A percentile compares a stretch with the other conserved stretches of the same genome.
Evolutionary conservation across 2,797 vertebrate species (phyloP).

Genomic region (Spinus pinus): DNA sequence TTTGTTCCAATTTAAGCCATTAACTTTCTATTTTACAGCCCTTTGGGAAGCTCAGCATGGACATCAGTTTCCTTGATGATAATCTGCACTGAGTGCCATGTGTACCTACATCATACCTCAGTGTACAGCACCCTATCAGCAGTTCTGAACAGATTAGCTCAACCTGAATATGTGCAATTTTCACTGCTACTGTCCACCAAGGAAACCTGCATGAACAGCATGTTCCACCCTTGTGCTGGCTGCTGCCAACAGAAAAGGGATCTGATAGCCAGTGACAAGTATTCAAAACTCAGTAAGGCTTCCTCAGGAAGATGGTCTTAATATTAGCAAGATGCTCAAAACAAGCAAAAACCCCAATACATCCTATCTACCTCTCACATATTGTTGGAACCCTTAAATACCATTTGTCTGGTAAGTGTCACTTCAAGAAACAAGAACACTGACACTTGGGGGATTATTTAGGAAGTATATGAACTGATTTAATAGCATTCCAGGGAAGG

Average conservation of each 20-base stretch:
- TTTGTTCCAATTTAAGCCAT: background rate
- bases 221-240: background rate
- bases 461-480: background rate
- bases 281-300: background rate
- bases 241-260: background rate
- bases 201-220: background rate
- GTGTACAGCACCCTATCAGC: background rate
- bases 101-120: background rate
- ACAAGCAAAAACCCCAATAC: background rate
- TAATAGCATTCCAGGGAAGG: background rate
- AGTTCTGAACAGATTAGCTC: background rate
- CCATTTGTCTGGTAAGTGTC: background rate
- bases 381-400: background rate
- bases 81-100: background rate
- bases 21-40: background rate
- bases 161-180: background rate
- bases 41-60: background rate
- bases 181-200: background rate
- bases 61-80: background rate
- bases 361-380: background rate
- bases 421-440: background rate
- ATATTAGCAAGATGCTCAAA: accelerated
- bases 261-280: background rate
- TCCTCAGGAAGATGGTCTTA: background rate
- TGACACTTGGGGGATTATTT: background rate